Conservation (phyloP, 2,797 vertebrate species). For the Anguilla pacifica region DNA sequence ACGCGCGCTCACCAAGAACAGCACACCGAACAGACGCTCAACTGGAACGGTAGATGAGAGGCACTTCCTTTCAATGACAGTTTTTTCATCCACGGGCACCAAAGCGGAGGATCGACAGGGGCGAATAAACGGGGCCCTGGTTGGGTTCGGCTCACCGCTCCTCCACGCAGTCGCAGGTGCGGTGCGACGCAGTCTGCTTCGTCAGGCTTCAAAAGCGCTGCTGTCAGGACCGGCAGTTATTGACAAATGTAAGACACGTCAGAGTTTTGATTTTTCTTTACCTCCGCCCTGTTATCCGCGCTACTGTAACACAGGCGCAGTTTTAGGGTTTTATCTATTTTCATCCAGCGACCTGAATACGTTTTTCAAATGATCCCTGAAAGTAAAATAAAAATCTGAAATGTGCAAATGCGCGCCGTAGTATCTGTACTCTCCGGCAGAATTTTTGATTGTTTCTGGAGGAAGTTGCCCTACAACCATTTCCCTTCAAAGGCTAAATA, state of each 20-base stretch:
- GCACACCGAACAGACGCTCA: too few relatives aligned
- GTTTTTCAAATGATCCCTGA: not conserved
- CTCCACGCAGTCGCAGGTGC: not conserved
- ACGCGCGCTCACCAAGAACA: too few relatives aligned
- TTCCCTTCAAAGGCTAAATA: conserved; percentile 38
- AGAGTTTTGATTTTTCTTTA: not conserved
- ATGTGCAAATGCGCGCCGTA: not conserved
- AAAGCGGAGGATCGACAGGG: not conserved
- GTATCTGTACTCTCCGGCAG: not conserved
- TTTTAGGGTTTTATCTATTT: not conserved
- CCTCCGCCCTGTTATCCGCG: not conserved
- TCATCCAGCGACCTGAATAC: not conserved
- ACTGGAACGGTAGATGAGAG: too few relatives aligned
- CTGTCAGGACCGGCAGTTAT: not conserved
- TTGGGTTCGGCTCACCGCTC: not conserved
- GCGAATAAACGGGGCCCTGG: not conserved
- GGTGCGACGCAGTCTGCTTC: not conserved
- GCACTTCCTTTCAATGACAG: too few relatives aligned
- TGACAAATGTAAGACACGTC: not conserved
- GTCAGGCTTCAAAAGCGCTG: not conserved
- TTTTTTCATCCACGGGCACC: not conserved
- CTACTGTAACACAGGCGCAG: not conserved
- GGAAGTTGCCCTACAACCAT: not conserved
- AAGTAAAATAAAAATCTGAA: not conserved
- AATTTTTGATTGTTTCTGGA: not conserved